A percentile compares a stretch with the other conserved stretches of the same genome.
These are phyloP conservation scores for Atherix ibis DNA, from an alignment of 2,888 invertebrate genomes.

Conservation along the genomic window DNA sequence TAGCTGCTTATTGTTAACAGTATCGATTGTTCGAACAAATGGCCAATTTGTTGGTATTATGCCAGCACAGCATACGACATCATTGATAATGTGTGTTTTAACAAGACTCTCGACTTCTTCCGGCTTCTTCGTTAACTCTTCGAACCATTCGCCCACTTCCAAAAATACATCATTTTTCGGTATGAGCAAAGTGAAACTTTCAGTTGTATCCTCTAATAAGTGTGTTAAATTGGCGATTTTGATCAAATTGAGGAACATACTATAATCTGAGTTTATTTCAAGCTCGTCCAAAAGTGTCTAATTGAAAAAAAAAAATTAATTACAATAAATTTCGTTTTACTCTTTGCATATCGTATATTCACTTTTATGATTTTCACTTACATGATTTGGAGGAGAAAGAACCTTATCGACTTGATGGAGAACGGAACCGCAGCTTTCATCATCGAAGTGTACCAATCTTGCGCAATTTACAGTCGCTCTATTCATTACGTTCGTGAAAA, in stretches of 20 bases:
- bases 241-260: conserved; percentile 27
- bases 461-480: conserved; percentile 54
- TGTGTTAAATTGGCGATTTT: conserved; percentile 26
- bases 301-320: conserved; percentile 1
- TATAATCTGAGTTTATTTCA: conserved; percentile 27
- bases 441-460: conserved; percentile 41
- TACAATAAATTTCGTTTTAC: conserved; percentile 1
- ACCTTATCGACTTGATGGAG: conserved; percentile 48
- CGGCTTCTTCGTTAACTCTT: conserved; percentile 16
- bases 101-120: conserved; percentile 21
- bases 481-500: conserved; percentile 40
- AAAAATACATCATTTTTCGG: conserved; percentile 31
- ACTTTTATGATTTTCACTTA: conserved; percentile 13
- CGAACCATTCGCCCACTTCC: conserved; percentile 23
- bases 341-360: neutral
- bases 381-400: conserved; percentile 29
- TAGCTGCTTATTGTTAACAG: conserved; percentile 25
- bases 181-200: conserved; percentile 26
- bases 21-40: conserved; percentile 29
- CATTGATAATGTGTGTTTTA: conserved; percentile 29
- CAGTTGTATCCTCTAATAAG: conserved; percentile 21
- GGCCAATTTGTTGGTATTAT: conserved; percentile 32
- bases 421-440: conserved; percentile 49
- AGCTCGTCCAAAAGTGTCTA: conserved; percentile 24
- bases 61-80: conserved; percentile 32